Percentiles rank a stretch among this genome's conserved stretches.
phyloP scores from a whole-genome alignment of 2,888 invertebrate genomes.

The Rugalucina vietnamica region DNA sequence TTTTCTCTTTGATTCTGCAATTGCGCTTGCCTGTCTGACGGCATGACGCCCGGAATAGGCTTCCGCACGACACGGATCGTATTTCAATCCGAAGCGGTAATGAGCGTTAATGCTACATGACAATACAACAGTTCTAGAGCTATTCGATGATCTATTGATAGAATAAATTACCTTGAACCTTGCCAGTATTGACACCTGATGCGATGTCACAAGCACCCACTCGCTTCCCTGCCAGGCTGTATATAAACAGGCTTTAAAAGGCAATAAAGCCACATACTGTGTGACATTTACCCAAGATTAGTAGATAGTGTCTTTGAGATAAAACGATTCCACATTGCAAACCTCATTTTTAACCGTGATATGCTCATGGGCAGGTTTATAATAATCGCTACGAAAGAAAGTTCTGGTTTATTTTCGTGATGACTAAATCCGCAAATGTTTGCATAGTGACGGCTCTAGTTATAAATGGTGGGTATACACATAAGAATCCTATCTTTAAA shows the following conservation, averaged over 20 bases:
- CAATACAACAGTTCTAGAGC: background rate
- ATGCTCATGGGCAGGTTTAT: background rate
- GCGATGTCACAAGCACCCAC: background rate
- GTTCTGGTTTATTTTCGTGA: background rate
- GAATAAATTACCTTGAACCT: background rate
- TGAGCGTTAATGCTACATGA: no score
- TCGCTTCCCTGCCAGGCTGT: background rate
- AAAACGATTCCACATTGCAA: background rate
- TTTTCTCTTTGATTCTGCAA: no score
- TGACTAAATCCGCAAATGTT: background rate
- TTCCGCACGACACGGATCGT: no score
- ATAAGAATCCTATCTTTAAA: no score
- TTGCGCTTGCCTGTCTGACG: no score
- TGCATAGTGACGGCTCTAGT: conserved; percentile 2
- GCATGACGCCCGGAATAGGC: no score
- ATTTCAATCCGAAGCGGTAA: no score
- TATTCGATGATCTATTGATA: background rate
- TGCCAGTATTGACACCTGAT: background rate
- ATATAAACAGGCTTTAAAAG: background rate
- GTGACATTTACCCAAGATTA: conserved; percentile 1
- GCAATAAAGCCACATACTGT: background rate
- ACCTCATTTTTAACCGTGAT: background rate
- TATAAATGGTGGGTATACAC: background rate
- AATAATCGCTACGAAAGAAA: background rate
- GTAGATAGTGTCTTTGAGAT: background rate